Conservation (phyloP, 2,797 vertebrate genomes). For the Echiichthys vipera region DNA sequence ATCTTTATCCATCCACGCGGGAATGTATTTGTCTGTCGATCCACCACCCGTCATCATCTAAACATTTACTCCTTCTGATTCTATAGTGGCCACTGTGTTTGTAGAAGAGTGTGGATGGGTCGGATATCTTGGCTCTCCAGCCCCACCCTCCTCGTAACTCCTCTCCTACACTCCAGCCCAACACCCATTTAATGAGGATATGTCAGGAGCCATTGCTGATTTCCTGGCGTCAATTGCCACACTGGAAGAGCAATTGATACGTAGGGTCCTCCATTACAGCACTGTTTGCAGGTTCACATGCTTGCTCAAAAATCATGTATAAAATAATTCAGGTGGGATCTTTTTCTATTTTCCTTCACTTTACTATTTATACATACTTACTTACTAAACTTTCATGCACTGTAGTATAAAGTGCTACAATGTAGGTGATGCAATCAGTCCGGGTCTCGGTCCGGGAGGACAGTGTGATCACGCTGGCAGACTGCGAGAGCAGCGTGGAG, state of each 20-base stretch:
- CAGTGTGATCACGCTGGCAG: too few relatives aligned
- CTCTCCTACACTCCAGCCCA: background rate
- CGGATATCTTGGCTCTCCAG: background rate
- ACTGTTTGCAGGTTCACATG: background rate
- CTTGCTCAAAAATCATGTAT: background rate
- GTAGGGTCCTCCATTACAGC: background rate
- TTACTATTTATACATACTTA: too few relatives aligned
- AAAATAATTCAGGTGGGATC: background rate
- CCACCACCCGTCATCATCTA: constrained; percentile 7
- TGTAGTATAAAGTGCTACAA: background rate
- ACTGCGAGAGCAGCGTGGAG: too few relatives aligned
- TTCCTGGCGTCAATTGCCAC: background rate
- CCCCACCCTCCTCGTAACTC: background rate
- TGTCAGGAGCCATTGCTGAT: background rate
- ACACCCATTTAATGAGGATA: constrained; percentile 1
- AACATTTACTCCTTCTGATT: background rate
- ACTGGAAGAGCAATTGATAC: background rate
- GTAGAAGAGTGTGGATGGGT: background rate
- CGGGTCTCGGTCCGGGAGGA: too few relatives aligned
- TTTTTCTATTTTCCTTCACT: background rate
- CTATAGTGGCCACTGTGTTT: background rate
- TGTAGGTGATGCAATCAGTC: background rate
- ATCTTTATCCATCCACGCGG: constrained; percentile 50
- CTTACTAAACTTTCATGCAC: background rate
- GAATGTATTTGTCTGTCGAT: constrained; percentile 39